phyloP scores from a whole-genome alignment of 2,113 vertebrate genomes.

The Tachycineta bicolor region DNA sequence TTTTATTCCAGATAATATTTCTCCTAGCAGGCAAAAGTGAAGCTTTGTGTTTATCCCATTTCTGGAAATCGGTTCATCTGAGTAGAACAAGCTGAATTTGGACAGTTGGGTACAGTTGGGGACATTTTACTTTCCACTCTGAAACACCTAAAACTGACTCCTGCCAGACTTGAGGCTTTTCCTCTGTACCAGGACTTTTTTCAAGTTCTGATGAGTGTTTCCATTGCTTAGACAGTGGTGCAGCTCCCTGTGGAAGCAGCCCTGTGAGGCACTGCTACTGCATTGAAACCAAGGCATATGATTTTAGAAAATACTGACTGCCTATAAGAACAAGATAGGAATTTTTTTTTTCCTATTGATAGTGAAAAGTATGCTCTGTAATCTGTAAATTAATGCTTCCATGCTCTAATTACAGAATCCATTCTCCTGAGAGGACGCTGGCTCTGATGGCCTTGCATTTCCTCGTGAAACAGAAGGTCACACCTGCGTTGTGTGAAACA shows the following conservation, averaged over 20 bases:
- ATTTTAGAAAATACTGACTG: neutral
- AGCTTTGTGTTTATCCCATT: neutral
- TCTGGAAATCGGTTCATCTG: neutral
- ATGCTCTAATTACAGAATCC: neutral
- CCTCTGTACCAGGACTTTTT: neutral
- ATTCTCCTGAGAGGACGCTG: neutral
- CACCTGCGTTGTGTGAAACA: neutral
- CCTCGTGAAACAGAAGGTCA: neutral
- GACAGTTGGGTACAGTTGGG: neutral
- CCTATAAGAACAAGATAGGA: neutral
- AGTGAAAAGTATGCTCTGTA: neutral
- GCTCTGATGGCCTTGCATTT: neutral
- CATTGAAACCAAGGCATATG: fast-evolving
- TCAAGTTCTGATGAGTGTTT: neutral
- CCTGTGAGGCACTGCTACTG: neutral
- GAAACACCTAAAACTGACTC: neutral
- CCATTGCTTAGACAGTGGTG: neutral
- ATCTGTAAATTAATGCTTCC: neutral
- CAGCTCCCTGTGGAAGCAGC: neutral
- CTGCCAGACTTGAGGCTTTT: neutral
- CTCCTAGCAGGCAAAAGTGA: neutral
- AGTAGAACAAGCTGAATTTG: neutral
- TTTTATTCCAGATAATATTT: neutral
- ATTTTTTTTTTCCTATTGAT: neutral
- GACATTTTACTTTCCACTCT: neutral